Percentiles rank a stretch among this genome's conserved stretches.
phyloP scores from a whole-genome alignment of 2,113 vertebrate species.

The Paramisgurnus dabryanus region DNA sequence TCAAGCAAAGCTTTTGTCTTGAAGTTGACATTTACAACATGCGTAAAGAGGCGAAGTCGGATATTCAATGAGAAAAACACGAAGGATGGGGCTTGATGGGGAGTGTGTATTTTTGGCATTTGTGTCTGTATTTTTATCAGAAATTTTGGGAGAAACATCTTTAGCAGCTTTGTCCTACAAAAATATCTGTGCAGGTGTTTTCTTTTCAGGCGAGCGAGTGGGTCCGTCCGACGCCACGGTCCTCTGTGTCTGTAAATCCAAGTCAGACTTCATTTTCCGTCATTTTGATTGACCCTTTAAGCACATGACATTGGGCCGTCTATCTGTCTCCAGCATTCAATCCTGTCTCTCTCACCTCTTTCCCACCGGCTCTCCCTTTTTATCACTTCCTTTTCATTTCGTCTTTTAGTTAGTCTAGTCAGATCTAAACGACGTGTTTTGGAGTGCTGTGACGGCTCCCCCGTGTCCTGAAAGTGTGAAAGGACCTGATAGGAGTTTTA shows the following conservation, averaged over 20 bases:
- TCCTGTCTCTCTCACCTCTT: neutral
- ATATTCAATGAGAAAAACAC: too few species aligned
- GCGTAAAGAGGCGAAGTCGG: too few species aligned
- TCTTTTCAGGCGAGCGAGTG: neutral
- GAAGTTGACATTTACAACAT: too few species aligned
- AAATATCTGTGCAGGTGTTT: neutral
- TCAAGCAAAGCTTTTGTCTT: too few species aligned
- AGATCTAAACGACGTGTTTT: slow-evolving; percentile 31
- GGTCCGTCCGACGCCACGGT: neutral
- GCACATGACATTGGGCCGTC: slow-evolving; percentile 35
- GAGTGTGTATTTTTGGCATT: too few species aligned
- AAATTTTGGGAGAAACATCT: too few species aligned
- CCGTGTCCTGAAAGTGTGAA: slow-evolving; percentile 15
- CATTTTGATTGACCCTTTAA: slow-evolving; percentile 29
- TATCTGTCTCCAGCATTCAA: slow-evolving; percentile 28
- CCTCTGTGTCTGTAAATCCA: neutral
- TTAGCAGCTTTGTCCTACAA: too few species aligned
- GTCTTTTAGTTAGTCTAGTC: slow-evolving; percentile 6
- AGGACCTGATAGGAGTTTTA: slow-evolving; percentile 41
- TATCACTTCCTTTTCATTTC: slow-evolving; percentile 12
- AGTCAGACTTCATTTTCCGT: slow-evolving; percentile 22
- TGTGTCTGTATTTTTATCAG: too few species aligned
- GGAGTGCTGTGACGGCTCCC: slow-evolving; percentile 32
- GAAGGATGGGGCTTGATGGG: too few species aligned
- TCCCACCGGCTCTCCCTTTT: slow-evolving; percentile 26